These are phyloP conservation scores for Myripristis jacobus DNA, from an alignment of 2,797 vertebrate genomes.

Conservation along the genomic window DNA sequence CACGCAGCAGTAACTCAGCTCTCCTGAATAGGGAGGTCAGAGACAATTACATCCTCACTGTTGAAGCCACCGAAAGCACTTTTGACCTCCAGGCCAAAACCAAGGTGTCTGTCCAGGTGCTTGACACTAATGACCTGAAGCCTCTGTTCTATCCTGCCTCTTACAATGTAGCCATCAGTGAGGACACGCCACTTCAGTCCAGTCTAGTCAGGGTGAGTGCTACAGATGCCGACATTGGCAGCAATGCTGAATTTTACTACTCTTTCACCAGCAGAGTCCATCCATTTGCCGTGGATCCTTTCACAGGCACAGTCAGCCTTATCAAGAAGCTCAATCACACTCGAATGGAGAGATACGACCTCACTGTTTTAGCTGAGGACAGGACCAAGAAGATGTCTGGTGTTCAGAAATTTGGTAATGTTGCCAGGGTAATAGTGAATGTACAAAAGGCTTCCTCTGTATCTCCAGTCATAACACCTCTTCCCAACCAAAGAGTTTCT, in stretches of 20 bases:
- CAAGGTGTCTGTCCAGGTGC: slow-evolving; percentile 89
- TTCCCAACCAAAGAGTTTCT: slow-evolving; percentile 62
- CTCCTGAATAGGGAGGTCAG: slow-evolving; percentile 93
- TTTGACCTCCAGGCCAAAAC: slow-evolving; percentile 85
- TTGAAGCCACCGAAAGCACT: slow-evolving; percentile 89
- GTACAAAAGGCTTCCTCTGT: slow-evolving; percentile 83
- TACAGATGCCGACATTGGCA: slow-evolving; percentile 93
- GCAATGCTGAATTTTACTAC: slow-evolving; percentile 94
- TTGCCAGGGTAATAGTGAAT: slow-evolving; percentile 86
- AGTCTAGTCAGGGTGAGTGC: slow-evolving; percentile 90
- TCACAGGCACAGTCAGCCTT: slow-evolving; percentile 89
- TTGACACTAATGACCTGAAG: slow-evolving; percentile 96
- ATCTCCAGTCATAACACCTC: slow-evolving; percentile 80
- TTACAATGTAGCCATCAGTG: slow-evolving; percentile 88
- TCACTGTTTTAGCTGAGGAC: slow-evolving; percentile 94
- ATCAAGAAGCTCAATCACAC: slow-evolving; percentile 87
- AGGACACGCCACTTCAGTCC: slow-evolving; percentile 87
- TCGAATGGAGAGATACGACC: slow-evolving; percentile 84
- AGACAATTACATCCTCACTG: slow-evolving; percentile 89
- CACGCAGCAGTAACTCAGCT: slow-evolving; percentile 88
- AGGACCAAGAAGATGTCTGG: slow-evolving; percentile 92
- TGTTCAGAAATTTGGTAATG: slow-evolving; percentile 90
- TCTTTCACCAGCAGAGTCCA: slow-evolving; percentile 87
- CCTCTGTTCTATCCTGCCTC: slow-evolving; percentile 97
- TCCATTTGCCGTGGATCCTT: slow-evolving; percentile 90